phyloP scores from a whole-genome alignment of 2,797 vertebrate genomes.

The Scleropages formosus region DNA sequence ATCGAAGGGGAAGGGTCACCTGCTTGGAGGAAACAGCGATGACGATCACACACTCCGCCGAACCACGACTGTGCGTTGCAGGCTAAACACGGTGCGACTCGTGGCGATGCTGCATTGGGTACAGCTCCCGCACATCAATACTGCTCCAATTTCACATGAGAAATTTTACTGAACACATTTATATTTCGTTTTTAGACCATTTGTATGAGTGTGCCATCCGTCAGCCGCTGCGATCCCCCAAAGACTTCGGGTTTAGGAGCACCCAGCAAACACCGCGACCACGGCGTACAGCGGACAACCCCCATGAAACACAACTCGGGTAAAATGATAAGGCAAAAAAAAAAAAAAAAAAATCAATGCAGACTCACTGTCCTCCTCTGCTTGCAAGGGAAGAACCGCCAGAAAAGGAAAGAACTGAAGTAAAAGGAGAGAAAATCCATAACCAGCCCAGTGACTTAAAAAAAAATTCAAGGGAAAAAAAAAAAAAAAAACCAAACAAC shows the following conservation, averaged over 20 bases:
- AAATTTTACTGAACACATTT: neutral
- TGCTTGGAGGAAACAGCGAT: neutral
- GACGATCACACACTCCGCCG: neutral
- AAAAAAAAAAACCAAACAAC: slow-evolving; percentile 27
- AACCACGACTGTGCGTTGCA: neutral
- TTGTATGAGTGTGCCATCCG: neutral
- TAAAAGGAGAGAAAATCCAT: neutral
- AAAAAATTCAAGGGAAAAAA: neutral
- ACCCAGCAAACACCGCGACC: neutral
- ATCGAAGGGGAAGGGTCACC: neutral
- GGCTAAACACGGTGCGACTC: neutral
- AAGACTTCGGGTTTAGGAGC: neutral
- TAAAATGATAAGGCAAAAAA: slow-evolving; percentile 12
- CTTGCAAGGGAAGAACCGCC: slow-evolving; percentile 5
- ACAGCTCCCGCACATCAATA: neutral
- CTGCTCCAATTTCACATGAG: neutral
- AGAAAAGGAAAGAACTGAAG: slow-evolving; percentile 16
- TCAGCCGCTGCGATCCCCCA: neutral
- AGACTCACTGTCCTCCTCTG: neutral
- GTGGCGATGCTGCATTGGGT: neutral
- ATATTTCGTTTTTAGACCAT: neutral
- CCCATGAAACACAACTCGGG: neutral
- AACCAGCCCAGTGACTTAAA: neutral
- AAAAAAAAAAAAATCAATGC: too few species aligned
- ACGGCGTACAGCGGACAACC: neutral